Base-by-base conservation (phyloP, 2,113 vertebrate genomes). In the Rallus limicola region DNA sequence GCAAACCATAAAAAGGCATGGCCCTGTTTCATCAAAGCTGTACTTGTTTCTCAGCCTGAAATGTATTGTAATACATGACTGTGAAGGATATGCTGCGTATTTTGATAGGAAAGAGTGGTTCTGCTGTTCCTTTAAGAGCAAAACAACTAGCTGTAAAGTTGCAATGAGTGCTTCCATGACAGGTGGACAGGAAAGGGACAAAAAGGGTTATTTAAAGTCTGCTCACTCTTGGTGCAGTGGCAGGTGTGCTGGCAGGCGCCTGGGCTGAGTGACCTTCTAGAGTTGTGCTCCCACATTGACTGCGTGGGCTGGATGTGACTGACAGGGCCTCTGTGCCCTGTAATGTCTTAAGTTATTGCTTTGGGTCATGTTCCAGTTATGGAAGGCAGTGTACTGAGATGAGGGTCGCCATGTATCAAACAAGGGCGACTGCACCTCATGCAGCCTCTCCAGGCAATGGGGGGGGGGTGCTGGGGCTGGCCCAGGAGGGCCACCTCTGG, bases 131-230 rank as follows among this genome's bases (percentile, higher is more conserved):
- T 95, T 94, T 91, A 93, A 86, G 34, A 88, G 34, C 5, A 21
- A 16, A 75, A 0, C 2, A 1, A 23, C 1, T 1, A n/a, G 40
- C 75, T n/a, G 82, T 86, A 62, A 76, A 46, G 62, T 82, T 81
- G 77, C 80, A 12, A 24, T 12, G 68, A 88, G 76, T 85, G 68
- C 72, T 68, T 48, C 72, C 74, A 76, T 9, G 84, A 97, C 95
- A 96, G 93, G 94, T 96, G 96, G 94, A 91, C 81, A 95, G 74
- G 90, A 97, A 91, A 68, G 77, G 77, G 69, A 93, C 94, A 97
- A 91, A 94, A 95, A 86, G 62, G 44, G 95, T 95, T 96, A 96
- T 96, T 97, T 96, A 93, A 94, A 95, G 94, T 78, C 72, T 4
- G 64, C 72, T 29, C 11, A 36, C 90, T 80, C 62, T 65, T 0